These are phyloP conservation scores for Augiades crinisus DNA, from an alignment of 2,888 invertebrate species.

Conservation along the genomic window DNA sequence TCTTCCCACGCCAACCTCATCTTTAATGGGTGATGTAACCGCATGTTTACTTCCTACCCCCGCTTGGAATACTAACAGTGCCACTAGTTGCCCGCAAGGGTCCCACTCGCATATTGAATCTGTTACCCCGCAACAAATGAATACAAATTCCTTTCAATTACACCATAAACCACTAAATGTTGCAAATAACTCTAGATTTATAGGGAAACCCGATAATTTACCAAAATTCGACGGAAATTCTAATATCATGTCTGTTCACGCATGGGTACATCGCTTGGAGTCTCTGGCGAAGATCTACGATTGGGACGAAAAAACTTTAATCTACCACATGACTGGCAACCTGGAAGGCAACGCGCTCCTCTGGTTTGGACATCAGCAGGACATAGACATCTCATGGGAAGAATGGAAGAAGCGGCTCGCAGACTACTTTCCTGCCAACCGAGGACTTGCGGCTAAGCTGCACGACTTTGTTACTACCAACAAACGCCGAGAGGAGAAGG, in stretches of 20 bases:
- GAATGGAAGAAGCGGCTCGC: conserved; percentile 20
- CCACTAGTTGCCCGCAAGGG: not conserved
- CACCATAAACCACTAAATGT: not conserved
- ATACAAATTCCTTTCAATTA: not conserved
- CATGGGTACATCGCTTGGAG: conserved; percentile 25
- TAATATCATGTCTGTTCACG: conserved; percentile 12
- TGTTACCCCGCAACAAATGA: not conserved
- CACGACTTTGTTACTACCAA: conserved; percentile 10
- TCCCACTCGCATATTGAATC: not conserved
- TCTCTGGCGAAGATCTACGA: conserved; percentile 22
- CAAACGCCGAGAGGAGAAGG: conserved; percentile 16
- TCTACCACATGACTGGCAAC: conserved; percentile 25
- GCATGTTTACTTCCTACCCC: not conserved
- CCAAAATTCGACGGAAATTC: conserved; percentile 19
- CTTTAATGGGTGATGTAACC: not conserved
- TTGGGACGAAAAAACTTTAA: conserved; percentile 22
- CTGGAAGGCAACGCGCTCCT: conserved; percentile 18
- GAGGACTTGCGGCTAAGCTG: conserved; percentile 14
- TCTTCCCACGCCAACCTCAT: not conserved
- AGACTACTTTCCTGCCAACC: conserved; percentile 16
- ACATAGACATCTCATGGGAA: conserved; percentile 21
- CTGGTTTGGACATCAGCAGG: conserved; percentile 19
- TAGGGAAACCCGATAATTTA: conserved; percentile 10
- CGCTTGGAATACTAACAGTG: not conserved
- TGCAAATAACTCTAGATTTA: not conserved